phyloP scores from a whole-genome alignment of 2,888 invertebrate genomes.

The Clostera curtula region DNA sequence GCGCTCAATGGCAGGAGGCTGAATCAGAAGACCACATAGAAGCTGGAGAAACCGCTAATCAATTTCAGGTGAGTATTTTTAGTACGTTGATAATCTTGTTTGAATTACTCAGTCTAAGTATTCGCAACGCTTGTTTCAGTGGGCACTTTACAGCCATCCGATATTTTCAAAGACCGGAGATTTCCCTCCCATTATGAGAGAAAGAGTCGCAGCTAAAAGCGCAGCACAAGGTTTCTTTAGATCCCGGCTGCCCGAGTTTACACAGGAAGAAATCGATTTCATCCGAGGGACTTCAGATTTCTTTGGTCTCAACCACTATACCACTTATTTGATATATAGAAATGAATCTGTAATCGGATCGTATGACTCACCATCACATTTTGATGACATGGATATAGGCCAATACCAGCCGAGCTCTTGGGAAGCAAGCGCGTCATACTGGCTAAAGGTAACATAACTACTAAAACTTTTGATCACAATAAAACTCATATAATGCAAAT shows the following conservation, averaged over 20 bases:
- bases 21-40: constrained; percentile 35
- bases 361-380: constrained; percentile 21
- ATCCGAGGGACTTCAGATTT: constrained; percentile 42
- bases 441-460: not conserved
- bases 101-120: no score
- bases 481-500: no score
- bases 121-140: constrained; percentile 33
- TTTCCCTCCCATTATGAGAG: constrained; percentile 57
- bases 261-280: constrained; percentile 31
- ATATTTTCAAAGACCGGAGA: constrained; percentile 59
- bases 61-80: constrained; percentile 30
- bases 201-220: constrained; percentile 46
- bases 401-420: constrained; percentile 1
- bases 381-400: constrained; percentile 18
- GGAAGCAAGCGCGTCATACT: not conserved
- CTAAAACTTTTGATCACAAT: no score
- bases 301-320: constrained; percentile 79
- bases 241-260: constrained; percentile 35
- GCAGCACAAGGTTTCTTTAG: constrained; percentile 30
- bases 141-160: constrained; percentile 56
- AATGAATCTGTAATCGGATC: constrained; percentile 22
- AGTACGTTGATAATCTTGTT: no score
- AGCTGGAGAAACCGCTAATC: constrained; percentile 36
- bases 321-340: constrained; percentile 41
- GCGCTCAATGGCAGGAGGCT: constrained; percentile 35